Evolutionary conservation across 2,113 vertebrate genomes (phyloP).

Genomic region (Strigops habroptila): DNA sequence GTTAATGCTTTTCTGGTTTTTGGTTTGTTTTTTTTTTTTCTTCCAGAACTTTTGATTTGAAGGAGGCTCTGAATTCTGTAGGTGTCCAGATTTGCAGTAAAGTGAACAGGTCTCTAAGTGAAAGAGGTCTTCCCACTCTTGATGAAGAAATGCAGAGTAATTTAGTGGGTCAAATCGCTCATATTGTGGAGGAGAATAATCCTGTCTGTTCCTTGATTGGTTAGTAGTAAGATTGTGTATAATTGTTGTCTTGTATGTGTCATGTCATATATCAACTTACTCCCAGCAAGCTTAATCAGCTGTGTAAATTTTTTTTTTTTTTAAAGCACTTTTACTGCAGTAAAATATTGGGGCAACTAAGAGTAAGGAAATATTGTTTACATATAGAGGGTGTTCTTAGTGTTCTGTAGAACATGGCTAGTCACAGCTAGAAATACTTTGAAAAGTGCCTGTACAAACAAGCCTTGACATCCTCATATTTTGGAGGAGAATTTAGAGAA

Average conservation of each 20-base stretch:
- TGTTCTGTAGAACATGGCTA: neutral
- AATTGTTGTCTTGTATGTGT: neutral
- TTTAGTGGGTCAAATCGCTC: slow-evolving; percentile 85
- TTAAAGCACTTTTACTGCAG: neutral
- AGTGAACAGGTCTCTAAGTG: slow-evolving; percentile 82
- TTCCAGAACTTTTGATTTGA: slow-evolving; percentile 81
- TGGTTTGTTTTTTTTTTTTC: neutral
- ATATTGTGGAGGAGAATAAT: slow-evolving; percentile 82
- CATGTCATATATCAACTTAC: neutral
- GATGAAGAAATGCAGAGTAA: slow-evolving; percentile 77
- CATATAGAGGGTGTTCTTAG: neutral
- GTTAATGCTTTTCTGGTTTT: neutral
- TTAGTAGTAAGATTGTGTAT: slow-evolving; percentile 71
- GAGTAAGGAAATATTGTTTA: neutral
- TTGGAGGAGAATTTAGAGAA: neutral
- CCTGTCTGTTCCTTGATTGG: slow-evolving; percentile 86
- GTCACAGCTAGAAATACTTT: neutral
- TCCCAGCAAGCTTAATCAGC: neutral
- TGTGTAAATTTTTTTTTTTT: neutral
- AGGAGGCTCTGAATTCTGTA: slow-evolving; percentile 81
- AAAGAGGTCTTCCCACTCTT: slow-evolving; percentile 77
- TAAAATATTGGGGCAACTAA: neutral
- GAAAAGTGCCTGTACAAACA: neutral
- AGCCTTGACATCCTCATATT: neutral
- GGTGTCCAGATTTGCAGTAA: slow-evolving; percentile 83